Evolutionary conservation across 2,113 vertebrate species (phyloP), one percentile per base, ranked within the genome.

Genomic region (Canis aureus): DNA sequence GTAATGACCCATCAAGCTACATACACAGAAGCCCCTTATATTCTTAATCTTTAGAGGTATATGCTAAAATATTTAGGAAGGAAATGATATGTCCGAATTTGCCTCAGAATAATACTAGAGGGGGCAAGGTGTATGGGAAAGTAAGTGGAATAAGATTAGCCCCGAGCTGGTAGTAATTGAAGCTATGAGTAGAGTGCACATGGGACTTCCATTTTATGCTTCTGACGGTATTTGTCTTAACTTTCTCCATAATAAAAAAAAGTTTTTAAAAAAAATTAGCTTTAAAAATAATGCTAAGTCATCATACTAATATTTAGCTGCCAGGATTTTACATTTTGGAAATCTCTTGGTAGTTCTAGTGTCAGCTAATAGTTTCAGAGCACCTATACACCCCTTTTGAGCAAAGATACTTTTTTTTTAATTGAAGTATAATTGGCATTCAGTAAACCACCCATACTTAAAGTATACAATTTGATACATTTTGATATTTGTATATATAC

Each of bases 31-130:
- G 29, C 7, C 20, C 73, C 71, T 69, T 62, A 89, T n/a, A 13
- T 89, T 79, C 17, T 66, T 74, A 49, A 66, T 43, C 29, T 53
- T 95, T 69, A 97, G 76, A 88, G 55, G 53, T 78, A 38, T 38
- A 35, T 92, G 59, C 71, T 74, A 59, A 66, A 80, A 53, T 82
- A 69, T 81, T 94, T 95, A 80, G 49, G 49, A 90, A 81, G 49
- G 51, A 93, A 95, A 66, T 80, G 3, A 81, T 86, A 19, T 19
- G 19, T 94, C 73, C 62, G 53, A 29, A 64, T 87, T 82, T 82
- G 66, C 64, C 64, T 93, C 49, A 57, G 43, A 43, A 43, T 43
- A 43, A 80, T 80, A 51, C 23, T 71, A 3, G 64, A 60, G 4
- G 7, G 7, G 57, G 29, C 27, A 53, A 51, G 67, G 1, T 82